Evolutionary conservation across 1,140 invertebrate species (phyloP), one percentile per base, ranked within the genome.

Genomic region (Apis florea): DNA sequence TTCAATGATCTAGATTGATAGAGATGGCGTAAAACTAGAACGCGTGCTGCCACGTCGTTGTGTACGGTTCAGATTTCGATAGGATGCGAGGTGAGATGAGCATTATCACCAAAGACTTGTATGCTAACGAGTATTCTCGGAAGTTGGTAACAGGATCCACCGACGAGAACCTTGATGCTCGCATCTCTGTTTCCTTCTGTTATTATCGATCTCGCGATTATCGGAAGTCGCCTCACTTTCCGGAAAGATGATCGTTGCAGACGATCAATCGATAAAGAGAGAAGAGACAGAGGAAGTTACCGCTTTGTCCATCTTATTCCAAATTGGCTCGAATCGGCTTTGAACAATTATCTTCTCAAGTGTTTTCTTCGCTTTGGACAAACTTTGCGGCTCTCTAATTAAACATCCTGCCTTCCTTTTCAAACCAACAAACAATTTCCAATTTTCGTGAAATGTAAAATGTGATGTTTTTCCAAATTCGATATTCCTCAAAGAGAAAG

Each of bases 41-140:
- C 67, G 56, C 40, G 59, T 19, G 24, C 64, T 47, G 40, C 10
- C 4, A 71, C 53, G 8, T 21, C 6, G 24, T 15, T 40, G 68
- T 72, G 56, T 47, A 19, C 69, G 75, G 70, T 66, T 67, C 74
- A 69, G 67, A 49, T 80, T 79, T 71, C 81, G 66, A 40, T 53
- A 56, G 40, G 56, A 77, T 40, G 64, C 59, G 26, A 51, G 64
- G 49, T 13, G 26, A 64, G 67, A 63, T 56, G 47, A 47, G 58
- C 40, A 40, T 21, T 71, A 40, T 17, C 51, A n/a, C 49, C 56
- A 19, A 40, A 78, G 77, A 63, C 66, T 81, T 78, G 31, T 40
- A 61, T 66, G n/a, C 26, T 82, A 84, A 82, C 78, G 63, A 87
- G 31, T 40, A 40, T 64, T 79, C 51, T 74, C 24, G 54, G 78